Evolutionary conservation across 37 sponge, comb jelly and placozoan genomes (phyloP).

Genomic region (Lycopodina hypogea): DNA sequence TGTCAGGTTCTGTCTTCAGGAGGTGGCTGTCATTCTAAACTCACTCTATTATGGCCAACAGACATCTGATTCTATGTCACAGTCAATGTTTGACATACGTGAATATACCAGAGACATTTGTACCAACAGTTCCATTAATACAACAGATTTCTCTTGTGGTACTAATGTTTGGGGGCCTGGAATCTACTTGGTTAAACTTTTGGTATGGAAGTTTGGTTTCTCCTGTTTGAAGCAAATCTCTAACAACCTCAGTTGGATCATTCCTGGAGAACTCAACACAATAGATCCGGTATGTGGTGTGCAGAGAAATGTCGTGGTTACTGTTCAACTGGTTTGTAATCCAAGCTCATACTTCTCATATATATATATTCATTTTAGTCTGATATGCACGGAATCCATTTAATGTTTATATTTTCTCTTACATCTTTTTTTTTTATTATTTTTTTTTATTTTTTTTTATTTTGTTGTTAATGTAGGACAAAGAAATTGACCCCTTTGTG

Average conservation of each 20-base stretch:
- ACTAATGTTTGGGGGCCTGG: conserved; percentile 15
- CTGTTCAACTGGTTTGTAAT: not conserved
- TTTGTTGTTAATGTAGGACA: too few relatives aligned
- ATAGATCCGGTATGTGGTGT: conserved; percentile 20
- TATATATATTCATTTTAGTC: too few relatives aligned
- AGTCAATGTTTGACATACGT: not conserved
- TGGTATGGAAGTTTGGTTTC: conserved; percentile 58
- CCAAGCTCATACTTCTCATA: not conserved
- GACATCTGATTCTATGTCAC: not conserved
- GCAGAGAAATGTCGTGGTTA: not conserved
- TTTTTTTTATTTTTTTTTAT: not conserved
- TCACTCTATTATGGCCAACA: too few relatives aligned
- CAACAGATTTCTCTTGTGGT: not conserved
- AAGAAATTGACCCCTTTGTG: not conserved
- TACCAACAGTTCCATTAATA: conserved; percentile 5
- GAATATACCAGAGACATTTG: conserved; percentile 15
- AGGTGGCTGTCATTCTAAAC: conserved; percentile 40
- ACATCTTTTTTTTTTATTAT: not conserved
- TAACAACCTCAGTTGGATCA: conserved; percentile 28
- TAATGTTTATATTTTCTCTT: too few relatives aligned
- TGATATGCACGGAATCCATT: too few relatives aligned
- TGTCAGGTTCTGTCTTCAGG: conserved; percentile 48
- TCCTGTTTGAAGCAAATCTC: conserved; percentile 26
- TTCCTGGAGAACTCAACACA: conserved; percentile 28
- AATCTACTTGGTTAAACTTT: conserved; percentile 57